Percentiles rank a stretch among this genome's conserved stretches.
These are phyloP conservation scores for Gisinianus flammeolus DNA, from an alignment of 2,888 invertebrate species.

Conservation along the genomic window DNA sequence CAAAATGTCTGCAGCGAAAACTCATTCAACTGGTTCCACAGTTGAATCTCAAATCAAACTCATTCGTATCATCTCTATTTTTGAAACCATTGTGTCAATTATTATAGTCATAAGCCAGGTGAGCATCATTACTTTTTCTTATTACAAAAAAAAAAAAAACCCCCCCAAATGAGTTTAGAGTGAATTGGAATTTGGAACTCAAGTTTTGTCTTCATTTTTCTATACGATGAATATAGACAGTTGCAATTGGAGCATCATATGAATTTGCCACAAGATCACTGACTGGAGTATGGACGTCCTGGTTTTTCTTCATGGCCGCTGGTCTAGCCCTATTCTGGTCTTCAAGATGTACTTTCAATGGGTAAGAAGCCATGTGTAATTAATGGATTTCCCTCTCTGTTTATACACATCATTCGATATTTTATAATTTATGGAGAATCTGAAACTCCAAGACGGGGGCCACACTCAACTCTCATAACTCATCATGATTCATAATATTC, in stretches of 20 bases:
- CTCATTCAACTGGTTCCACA: conserved; percentile 3
- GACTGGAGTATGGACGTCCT: conserved; percentile 58
- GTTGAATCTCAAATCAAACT: conserved; percentile 53
- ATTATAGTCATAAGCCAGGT: conserved; percentile 57
- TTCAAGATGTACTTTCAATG: conserved; percentile 56
- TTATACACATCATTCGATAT: too few relatives aligned
- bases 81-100: conserved; percentile 50
- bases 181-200: not conserved
- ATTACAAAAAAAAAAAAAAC: too few relatives aligned
- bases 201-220: not conserved
- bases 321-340: conserved; percentile 57
- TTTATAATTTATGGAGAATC: too few relatives aligned
- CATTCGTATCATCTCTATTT: conserved; percentile 49
- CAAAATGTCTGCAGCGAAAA: conserved; percentile 20
- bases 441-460: too few relatives aligned
- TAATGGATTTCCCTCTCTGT: too few relatives aligned
- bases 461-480: too few relatives aligned
- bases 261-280: conserved; percentile 56
- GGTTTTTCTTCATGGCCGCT: conserved; percentile 58
- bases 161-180: too few relatives aligned
- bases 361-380: conserved; percentile 39
- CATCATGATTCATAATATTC: too few relatives aligned
- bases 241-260: conserved; percentile 56
- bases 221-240: conserved; percentile 41
- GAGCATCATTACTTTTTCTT: conserved; percentile 15